These are phyloP conservation scores for Colinus virginianus DNA, from an alignment of 2,113 vertebrate species.

Conservation along the genomic window DNA sequence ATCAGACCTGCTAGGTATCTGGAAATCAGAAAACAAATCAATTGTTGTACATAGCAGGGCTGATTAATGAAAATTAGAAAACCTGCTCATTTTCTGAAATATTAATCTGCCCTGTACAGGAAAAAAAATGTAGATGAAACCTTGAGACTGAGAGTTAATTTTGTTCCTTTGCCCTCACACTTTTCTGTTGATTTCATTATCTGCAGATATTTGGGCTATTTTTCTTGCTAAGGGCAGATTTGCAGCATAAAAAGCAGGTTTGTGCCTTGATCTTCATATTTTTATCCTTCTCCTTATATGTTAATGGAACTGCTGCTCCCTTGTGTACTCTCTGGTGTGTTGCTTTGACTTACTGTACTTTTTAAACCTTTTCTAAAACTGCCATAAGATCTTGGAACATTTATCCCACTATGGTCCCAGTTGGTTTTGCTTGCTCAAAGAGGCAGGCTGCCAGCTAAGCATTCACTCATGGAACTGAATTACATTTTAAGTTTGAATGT, in stretches of 20 bases:
- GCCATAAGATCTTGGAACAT: neutral
- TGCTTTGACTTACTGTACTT: neutral
- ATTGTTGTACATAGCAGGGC: neutral
- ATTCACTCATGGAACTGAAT: neutral
- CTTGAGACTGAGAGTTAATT: neutral
- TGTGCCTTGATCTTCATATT: constrained; percentile 15
- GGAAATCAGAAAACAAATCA: neutral
- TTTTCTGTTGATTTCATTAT: neutral
- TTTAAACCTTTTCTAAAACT: constrained; percentile 3
- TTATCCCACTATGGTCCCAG: neutral
- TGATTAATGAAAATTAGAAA: constrained; percentile 34
- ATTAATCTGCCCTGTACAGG: constrained; percentile 19
- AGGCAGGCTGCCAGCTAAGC: neutral
- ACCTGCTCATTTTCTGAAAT: neutral
- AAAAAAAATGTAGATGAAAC: neutral
- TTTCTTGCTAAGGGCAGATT: constrained; percentile 36
- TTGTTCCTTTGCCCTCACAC: neutral
- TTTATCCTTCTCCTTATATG: constrained; percentile 9
- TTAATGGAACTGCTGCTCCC: neutral
- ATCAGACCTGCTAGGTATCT: neutral
- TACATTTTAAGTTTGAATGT: neutral
- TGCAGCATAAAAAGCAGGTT: constrained; percentile 8
- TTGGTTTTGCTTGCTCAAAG: neutral
- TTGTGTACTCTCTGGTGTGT: neutral
- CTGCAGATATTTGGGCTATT: neutral